Percentiles rank a stretch among this genome's conserved stretches.
These are phyloP conservation scores for Aleiodes leptofemur DNA, from an alignment of 2,888 invertebrate genomes.

Conservation along the genomic window DNA sequence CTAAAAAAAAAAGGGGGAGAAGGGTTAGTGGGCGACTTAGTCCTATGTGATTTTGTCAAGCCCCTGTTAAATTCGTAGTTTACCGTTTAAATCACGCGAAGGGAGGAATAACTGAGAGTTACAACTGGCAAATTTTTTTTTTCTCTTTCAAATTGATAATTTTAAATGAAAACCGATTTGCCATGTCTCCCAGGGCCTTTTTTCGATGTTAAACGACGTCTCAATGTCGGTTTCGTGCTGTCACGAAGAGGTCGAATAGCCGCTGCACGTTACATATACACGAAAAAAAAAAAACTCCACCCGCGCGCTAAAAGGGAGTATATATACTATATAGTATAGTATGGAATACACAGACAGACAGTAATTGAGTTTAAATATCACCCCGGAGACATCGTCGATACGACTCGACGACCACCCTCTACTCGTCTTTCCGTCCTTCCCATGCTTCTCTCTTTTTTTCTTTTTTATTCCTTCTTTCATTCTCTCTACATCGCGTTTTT, in stretches of 20 bases:
- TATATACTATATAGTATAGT: neutral
- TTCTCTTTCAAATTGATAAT: conserved; percentile 19
- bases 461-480: conserved; percentile 1
- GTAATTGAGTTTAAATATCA: conserved; percentile 43
- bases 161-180: conserved; percentile 29
- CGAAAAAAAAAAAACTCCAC: conserved; percentile 5
- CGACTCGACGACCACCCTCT: conserved; percentile 34
- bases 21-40: too few relatives aligned
- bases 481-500: neutral
- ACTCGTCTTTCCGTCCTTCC: conserved; percentile 1
- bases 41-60: conserved; percentile 10
- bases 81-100: neutral
- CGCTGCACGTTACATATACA: neutral
- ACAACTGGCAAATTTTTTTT: neutral
- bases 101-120: conserved; percentile 18
- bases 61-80: conserved; percentile 15
- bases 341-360: conserved; percentile 19
- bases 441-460: neutral
- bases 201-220: conserved; percentile 19
- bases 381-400: conserved; percentile 34
- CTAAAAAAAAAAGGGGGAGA: neutral
- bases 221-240: conserved; percentile 34
- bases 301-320: conserved; percentile 24
- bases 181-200: neutral
- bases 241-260: conserved; percentile 27